Percentiles rank a stretch among this genome's conserved stretches.
phyloP scores from a whole-genome alignment of 2,888 invertebrate species.

The Eupsilia transversa region DNA sequence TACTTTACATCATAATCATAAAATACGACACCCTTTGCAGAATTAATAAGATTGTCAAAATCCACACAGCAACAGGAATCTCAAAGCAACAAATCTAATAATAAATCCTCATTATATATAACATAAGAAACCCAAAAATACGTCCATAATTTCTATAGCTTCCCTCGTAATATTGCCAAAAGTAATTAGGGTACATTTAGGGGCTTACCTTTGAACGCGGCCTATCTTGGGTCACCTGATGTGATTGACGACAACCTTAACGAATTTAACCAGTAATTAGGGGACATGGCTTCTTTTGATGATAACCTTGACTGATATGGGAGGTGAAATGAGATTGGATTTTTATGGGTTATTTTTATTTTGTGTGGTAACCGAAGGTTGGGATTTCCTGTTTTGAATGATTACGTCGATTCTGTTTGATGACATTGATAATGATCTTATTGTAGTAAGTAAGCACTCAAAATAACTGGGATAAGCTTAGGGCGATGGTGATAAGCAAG shows the following conservation, averaged over 20 bases:
- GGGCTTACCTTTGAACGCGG: constrained; percentile 70
- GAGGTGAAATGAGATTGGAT: constrained; percentile 37
- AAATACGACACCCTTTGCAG: background rate
- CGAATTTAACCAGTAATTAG: constrained; percentile 72
- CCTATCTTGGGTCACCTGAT: constrained; percentile 70
- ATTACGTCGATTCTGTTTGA: background rate
- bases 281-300: constrained; percentile 43
- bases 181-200: constrained; percentile 72
- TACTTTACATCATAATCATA: background rate
- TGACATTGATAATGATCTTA: too few species aligned
- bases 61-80: background rate
- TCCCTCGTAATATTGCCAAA: constrained; percentile 57
- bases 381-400: background rate
- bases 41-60: constrained; percentile 7
- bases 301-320: constrained; percentile 42
- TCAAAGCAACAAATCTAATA: constrained; percentile 21
- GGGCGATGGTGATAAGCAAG: too few species aligned
- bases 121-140: constrained; percentile 39
- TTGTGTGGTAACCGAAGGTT: background rate
- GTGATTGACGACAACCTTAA: constrained; percentile 70
- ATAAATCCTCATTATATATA: constrained; percentile 37
- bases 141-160: constrained; percentile 47
- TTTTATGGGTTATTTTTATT: constrained; percentile 23
- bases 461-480: too few species aligned
- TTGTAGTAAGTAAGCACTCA: too few species aligned